Evolutionary conservation across 2,888 invertebrate genomes (phyloP).

Genomic region (Phorcus lineatus): DNA sequence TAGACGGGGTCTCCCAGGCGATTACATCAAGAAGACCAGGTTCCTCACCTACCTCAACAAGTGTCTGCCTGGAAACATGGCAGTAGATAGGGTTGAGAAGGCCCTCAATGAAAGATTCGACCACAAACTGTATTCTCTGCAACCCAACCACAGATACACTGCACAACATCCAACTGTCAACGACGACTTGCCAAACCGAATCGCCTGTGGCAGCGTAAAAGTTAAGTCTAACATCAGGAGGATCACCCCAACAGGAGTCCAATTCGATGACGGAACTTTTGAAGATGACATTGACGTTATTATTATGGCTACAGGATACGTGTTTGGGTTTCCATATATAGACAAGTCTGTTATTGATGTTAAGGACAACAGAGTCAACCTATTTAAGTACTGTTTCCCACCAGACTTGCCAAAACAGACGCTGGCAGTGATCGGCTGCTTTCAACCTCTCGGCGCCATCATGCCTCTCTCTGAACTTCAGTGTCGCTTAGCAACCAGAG

Average conservation of each 20-base stretch:
- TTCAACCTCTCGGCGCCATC: constrained; percentile 76
- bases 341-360: constrained; percentile 66
- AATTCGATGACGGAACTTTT: constrained; percentile 68
- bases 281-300: constrained; percentile 72
- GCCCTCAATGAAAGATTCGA: constrained; percentile 70
- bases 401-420: constrained; percentile 71
- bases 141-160: constrained; percentile 70
- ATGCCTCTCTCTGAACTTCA: constrained; percentile 77
- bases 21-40: constrained; percentile 35
- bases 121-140: constrained; percentile 74
- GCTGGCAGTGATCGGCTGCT: constrained; percentile 76
- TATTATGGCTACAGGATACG: constrained; percentile 74
- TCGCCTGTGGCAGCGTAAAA: constrained; percentile 71
- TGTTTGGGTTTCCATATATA: constrained; percentile 76
- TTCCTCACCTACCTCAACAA: constrained; percentile 7
- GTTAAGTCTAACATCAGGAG: constrained; percentile 67
- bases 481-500: constrained; percentile 74
- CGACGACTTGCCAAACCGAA: constrained; percentile 75
- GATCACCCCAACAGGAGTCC: constrained; percentile 64
- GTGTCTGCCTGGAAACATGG: constrained; percentile 32
- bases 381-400: constrained; percentile 76
- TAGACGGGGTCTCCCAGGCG: constrained; percentile 50
- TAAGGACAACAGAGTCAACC: constrained; percentile 66
- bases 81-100: constrained; percentile 21
- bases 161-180: constrained; percentile 74